phyloP scores from a whole-genome alignment of 2,113 vertebrate species.

The Periophthalmus modestus region DNA sequence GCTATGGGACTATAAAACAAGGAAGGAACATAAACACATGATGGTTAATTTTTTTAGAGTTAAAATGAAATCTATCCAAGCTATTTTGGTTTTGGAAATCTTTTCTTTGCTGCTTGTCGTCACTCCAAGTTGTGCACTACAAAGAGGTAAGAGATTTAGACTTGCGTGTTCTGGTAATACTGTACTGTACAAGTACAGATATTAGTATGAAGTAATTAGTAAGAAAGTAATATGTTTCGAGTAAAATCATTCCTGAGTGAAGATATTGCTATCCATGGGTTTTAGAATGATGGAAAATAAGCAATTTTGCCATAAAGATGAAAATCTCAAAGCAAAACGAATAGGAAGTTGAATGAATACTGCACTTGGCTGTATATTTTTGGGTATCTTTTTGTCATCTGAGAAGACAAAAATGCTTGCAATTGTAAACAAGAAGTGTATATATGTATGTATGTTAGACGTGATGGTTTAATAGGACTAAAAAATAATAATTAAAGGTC shows the following conservation, averaged over 20 bases:
- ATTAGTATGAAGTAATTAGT: background rate
- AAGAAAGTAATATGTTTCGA: too few relatives aligned
- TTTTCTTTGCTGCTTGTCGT: conserved; percentile 77
- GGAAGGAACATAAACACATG: conserved; percentile 16
- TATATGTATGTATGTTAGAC: too few relatives aligned
- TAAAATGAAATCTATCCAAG: conserved; percentile 83
- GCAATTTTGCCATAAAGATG: too few relatives aligned
- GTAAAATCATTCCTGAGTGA: background rate
- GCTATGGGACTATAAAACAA: conserved; percentile 54
- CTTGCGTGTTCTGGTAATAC: background rate
- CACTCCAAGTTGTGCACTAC: conserved; percentile 76
- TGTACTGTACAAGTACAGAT: background rate
- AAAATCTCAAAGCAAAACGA: background rate
- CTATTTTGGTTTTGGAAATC: conserved; percentile 77
- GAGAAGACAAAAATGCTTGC: too few relatives aligned
- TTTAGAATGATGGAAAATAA: too few relatives aligned
- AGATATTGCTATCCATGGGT: too few relatives aligned
- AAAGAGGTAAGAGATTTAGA: conserved; percentile 83
- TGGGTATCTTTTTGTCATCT: background rate
- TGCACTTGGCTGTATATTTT: background rate
- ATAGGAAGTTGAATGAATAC: background rate
- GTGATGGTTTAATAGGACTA: too few relatives aligned
- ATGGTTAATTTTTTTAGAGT: conserved; percentile 60
- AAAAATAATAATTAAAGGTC: too few relatives aligned
- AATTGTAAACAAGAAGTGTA: too few relatives aligned